Evolutionary conservation across 2,113 vertebrate genomes (phyloP).

Genomic region (Thamnophis sirtalis): DNA sequence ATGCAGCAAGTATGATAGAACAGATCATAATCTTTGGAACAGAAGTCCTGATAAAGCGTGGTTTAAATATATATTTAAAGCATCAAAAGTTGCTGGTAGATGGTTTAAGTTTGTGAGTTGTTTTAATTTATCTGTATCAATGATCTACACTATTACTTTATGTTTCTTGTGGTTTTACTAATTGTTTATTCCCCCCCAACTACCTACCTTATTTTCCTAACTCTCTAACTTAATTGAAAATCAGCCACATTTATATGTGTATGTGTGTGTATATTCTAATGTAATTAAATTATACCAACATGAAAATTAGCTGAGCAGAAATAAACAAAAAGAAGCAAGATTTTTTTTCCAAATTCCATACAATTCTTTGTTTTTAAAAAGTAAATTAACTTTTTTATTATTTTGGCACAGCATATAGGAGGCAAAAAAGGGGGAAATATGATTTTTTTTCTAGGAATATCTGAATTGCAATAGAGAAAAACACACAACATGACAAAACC

Average conservation of each 20-base stretch:
- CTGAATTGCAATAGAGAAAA: constrained; percentile 60
- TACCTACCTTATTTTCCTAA: not conserved
- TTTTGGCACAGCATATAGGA: constrained; percentile 37
- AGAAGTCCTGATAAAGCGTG: not conserved
- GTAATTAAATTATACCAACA: constrained; percentile 29
- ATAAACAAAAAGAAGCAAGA: not conserved
- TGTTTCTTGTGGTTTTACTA: not conserved
- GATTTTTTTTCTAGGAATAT: constrained; percentile 41
- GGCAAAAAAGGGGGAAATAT: constrained; percentile 45
- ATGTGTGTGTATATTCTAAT: not conserved
- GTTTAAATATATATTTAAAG: not conserved
- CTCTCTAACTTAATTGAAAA: not conserved
- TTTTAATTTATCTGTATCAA: not conserved
- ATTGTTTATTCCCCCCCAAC: not conserved
- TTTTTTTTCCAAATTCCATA: not conserved
- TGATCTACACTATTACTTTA: not conserved
- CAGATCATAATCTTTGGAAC: not conserved
- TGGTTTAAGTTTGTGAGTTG: not conserved
- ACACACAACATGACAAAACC: constrained; percentile 67
- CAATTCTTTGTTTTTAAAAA: not conserved
- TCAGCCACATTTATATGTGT: not conserved
- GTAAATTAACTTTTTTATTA: not conserved
- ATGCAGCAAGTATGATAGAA: not conserved
- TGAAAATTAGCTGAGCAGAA: constrained; percentile 23
- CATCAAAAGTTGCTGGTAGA: not conserved